These are phyloP conservation scores for Odontocolon sp. DNA, from an alignment of 2,888 invertebrate genomes.

Conservation along the genomic window DNA sequence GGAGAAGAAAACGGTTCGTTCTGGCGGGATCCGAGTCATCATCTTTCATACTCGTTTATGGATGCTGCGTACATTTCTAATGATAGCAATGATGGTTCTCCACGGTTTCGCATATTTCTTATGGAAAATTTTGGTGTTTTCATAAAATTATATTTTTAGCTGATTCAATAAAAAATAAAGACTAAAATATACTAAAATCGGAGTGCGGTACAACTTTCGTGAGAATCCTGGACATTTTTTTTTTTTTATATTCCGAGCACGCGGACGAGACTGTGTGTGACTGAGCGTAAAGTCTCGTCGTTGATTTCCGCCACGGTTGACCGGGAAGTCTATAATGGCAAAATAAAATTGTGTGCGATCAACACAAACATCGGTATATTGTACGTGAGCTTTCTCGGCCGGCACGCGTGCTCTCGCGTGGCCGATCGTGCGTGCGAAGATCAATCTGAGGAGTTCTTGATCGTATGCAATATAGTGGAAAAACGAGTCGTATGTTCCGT, in stretches of 20 bases:
- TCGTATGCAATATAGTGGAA: slow-evolving; percentile 9
- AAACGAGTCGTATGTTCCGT: neutral
- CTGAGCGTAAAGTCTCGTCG: slow-evolving; percentile 13
- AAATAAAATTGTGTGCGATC: neutral
- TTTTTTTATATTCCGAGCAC: slow-evolving; percentile 36
- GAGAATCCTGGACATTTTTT: slow-evolving; percentile 28
- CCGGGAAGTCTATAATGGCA: neutral
- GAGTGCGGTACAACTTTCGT: slow-evolving; percentile 45
- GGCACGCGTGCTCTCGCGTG: slow-evolving; percentile 54
- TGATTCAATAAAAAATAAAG: neutral
- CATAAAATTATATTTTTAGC: too few relatives aligned
- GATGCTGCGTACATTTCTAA: too few relatives aligned
- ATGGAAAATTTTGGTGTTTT: too few relatives aligned
- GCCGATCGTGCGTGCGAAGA: slow-evolving; percentile 62
- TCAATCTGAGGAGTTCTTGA: slow-evolving; percentile 56
- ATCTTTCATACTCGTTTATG: slow-evolving; percentile 3
- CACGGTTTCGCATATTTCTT: too few relatives aligned
- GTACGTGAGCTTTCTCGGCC: slow-evolving; percentile 60
- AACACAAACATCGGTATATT: slow-evolving; percentile 13
- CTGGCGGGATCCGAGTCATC: slow-evolving; percentile 14
- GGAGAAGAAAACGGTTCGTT: slow-evolving; percentile 15
- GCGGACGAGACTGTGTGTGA: neutral
- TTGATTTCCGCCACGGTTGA: neutral
- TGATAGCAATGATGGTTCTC: too few relatives aligned
- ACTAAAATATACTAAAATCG: neutral